Base-by-base conservation (phyloP, 2,888 invertebrate species). In the Gymnosoma rotundatum region DNA sequence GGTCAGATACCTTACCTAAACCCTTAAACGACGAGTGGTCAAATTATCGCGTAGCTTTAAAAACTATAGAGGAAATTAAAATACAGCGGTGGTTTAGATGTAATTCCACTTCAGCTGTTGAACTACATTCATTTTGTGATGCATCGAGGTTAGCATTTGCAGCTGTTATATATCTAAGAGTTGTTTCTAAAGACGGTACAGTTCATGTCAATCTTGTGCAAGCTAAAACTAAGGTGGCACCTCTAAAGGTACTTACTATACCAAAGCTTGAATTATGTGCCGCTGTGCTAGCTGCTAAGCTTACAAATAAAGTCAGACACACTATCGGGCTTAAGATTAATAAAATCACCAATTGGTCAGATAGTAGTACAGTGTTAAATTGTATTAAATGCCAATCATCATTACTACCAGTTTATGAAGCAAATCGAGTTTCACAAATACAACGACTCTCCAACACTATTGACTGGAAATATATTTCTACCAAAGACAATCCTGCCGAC, bases 121-220 rank as follows among this genome's bases (percentile, higher is more conserved):
- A 73, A 16, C 18, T 80, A 60, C 82, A 82, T 63, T 36, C 75
- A 21, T 82, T 82, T 63, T 73, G 78, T 50, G 79, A 85, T 50
- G 72, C 80, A 25, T 76, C 80, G 18, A 80, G 73, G 60, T 50
- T 25, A 20, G 78, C 80, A 2, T 73, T 67, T 56, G 75, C 78
- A 25, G 80, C 74, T n/a, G n/a, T n/a, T n/a, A 70, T 76, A 25
- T 83, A 79, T 38, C 20, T 50, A 8, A 45, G 60, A 56, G 21
- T 12, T 25, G 16, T 21, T 10, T 14, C 21, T 20, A 25, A 61
- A 16, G 42, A 61, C 10, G 45, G 20, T 61, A 1, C 14, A 20
- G 18, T 61, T 5, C 12, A 36, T 20, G 45, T 66, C 5, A 54
- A 14, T n/a, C 45, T 80, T 14, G 36, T 61, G 25, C 73, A 74